Conservation (phyloP, 2,113 vertebrate species). For the Indri indri region DNA sequence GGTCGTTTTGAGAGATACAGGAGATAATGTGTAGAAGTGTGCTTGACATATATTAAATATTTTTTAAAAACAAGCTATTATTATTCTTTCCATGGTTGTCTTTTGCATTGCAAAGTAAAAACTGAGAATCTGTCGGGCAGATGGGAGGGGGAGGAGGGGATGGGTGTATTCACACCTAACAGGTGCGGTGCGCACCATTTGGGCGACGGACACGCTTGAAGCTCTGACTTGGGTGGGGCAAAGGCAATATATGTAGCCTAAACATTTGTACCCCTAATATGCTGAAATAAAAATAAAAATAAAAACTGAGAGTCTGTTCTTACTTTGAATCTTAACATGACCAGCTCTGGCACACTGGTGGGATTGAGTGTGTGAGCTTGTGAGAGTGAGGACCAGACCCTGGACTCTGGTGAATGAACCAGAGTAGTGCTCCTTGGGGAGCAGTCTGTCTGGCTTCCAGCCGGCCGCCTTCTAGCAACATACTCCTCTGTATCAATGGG, state of each 20-base stretch:
- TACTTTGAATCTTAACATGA: not conserved
- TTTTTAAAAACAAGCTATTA: not conserved
- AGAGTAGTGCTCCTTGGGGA: not conserved
- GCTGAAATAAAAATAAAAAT: not conserved
- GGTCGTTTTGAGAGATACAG: not conserved
- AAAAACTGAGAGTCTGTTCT: not conserved
- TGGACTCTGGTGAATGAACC: not conserved
- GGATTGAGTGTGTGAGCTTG: not conserved
- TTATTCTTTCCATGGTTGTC: not conserved
- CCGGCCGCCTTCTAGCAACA: not conserved
- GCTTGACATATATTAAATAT: not conserved
- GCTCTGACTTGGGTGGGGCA: no score
- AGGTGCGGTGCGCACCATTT: no score
- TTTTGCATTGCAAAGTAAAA: conserved; percentile 1
- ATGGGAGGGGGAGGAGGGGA: not conserved
- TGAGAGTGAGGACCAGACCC: not conserved
- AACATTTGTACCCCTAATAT: no score
- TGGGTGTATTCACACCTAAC: no score
- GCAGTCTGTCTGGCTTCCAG: not conserved
- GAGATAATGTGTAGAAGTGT: not conserved
- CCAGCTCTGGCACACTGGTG: not conserved
- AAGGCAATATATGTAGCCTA: no score
- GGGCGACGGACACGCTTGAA: no score
- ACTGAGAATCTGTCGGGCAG: not conserved
- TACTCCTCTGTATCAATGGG: not conserved